Evolutionary conservation across 2,797 vertebrate species (phyloP).

Genomic region (Neostethus bicornis): DNA sequence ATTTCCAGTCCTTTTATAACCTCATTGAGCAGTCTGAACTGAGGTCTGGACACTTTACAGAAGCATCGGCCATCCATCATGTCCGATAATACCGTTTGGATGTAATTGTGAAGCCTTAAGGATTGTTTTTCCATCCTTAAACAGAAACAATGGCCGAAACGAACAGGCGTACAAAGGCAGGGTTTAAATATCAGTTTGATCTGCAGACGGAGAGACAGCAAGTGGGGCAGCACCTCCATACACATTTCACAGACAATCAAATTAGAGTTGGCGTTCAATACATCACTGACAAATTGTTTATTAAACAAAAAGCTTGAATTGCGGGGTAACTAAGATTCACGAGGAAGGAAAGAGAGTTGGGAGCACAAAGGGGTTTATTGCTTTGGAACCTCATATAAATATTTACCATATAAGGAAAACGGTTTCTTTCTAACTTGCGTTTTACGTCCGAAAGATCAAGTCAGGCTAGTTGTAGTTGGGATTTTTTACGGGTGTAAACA

Average conservation of each 20-base stretch:
- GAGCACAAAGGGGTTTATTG: conserved; percentile 5
- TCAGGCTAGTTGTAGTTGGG: background rate
- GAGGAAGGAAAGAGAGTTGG: conserved; percentile 13
- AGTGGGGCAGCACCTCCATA: conserved; percentile 51
- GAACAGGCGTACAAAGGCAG: background rate
- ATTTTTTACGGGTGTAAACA: conserved; percentile 22
- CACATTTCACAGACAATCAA: conserved; percentile 68
- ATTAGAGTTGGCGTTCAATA: conserved; percentile 80
- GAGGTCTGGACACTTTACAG: conserved; percentile 63
- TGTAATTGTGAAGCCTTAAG: conserved; percentile 75
- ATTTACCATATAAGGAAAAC: conserved; percentile 34
- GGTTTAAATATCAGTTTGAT: conserved; percentile 34
- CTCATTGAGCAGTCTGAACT: conserved; percentile 68
- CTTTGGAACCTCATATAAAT: background rate
- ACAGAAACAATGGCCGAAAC: background rate
- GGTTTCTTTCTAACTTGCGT: conserved; percentile 12
- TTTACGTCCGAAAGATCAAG: conserved; percentile 38
- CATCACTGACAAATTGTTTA: conserved; percentile 93
- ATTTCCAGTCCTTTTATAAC: conserved; percentile 58
- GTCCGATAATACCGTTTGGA: conserved; percentile 74
- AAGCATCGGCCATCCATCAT: conserved; percentile 75
- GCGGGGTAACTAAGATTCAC: conserved; percentile 86
- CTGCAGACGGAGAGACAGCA: conserved; percentile 33
- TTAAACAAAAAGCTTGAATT: conserved; percentile 89
- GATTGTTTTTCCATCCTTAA: conserved; percentile 48